Evolutionary conservation across 2,888 invertebrate genomes (phyloP).

Genomic region (Scaptomyza reducta): DNA sequence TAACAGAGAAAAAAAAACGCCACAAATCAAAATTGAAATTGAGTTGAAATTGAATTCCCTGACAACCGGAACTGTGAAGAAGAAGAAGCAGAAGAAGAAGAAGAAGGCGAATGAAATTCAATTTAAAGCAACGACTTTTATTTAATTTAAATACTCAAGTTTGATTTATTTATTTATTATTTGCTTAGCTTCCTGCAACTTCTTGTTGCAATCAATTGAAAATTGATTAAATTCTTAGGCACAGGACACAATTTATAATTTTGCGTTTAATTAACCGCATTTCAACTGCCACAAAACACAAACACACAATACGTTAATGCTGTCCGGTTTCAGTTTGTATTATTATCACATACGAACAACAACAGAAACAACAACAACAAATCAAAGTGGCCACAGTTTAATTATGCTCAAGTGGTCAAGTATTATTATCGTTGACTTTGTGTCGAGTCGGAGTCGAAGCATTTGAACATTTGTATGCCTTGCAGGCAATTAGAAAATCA

Average conservation of each 20-base stretch:
- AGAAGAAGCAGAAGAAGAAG: slow-evolving; percentile 5
- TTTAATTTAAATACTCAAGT: slow-evolving; percentile 30
- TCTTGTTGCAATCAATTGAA: no score
- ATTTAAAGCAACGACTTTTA: slow-evolving; percentile 22
- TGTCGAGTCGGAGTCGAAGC: neutral
- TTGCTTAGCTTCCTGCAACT: neutral
- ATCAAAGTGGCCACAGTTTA: slow-evolving; percentile 8
- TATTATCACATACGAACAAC: slow-evolving; percentile 3
- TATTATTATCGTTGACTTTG: slow-evolving; percentile 19
- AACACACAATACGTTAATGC: neutral
- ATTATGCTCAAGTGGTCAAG: slow-evolving; percentile 17
- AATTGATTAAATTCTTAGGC: no score
- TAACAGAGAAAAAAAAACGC: neutral
- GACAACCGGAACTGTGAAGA: slow-evolving; percentile 31
- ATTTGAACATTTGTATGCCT: slow-evolving; percentile 26
- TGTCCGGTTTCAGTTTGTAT: neutral
- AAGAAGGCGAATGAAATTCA: slow-evolving; percentile 18
- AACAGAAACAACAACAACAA: neutral
- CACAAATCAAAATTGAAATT: no score
- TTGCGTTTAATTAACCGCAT: neutral
- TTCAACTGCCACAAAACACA: neutral
- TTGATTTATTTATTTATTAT: slow-evolving; percentile 16
- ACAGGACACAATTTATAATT: no score
- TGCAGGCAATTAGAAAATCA: slow-evolving; percentile 25
- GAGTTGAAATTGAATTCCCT: slow-evolving; percentile 4